Evolutionary conservation across 2,888 invertebrate genomes (phyloP), one percentile per base, ranked within the genome.

Genomic region (Theretra japonica): DNA sequence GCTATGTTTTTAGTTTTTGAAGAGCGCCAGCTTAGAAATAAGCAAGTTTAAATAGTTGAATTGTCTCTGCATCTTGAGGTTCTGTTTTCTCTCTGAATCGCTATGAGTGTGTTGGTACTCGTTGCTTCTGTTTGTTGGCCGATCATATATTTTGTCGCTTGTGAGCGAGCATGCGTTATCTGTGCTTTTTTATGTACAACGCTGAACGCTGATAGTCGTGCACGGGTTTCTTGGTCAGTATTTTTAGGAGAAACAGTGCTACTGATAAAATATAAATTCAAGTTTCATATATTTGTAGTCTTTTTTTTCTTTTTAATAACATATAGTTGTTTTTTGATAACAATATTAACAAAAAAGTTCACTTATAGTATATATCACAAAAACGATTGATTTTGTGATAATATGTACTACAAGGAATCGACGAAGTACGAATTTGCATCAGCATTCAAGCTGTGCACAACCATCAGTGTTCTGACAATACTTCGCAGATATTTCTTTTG

Each of bases 181-280:
- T 33, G 23, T 65, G 70, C 70, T 71, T 71, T n/a, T 48, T 60
- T 60, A 19, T 48, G 59, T 70, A 19, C 30, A 33, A 25, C 25
- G 2, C 65, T 60, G 56, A 30, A 25, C 30, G 30, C n/a, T 56
- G 23, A 41, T 71, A 21, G 62, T 56, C 2, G 53, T 23, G 30
- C 21, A 23, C 30, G 21, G 28, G 28, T 2, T 59, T 11, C n/a
- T 7, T 57, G 57, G 7, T 21, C n/a, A 57, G 6, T 57, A 57
- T n/a, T 57, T 25, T 59, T 25, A 25, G 25, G 2, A 5, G 5
- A 5, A 28, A 28, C 0, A 28, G 28, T 28, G 28, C n/a, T 23
- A 23, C 23, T 4, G 2, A n/a, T n/a, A n/a, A 58, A 8, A 23
- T 23, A 7, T 58, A 23, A 58, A 19, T 7, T 33, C 8, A 1